phyloP scores from a whole-genome alignment of 2,888 invertebrate genomes.

The Zhuqinia jingwanae region DNA sequence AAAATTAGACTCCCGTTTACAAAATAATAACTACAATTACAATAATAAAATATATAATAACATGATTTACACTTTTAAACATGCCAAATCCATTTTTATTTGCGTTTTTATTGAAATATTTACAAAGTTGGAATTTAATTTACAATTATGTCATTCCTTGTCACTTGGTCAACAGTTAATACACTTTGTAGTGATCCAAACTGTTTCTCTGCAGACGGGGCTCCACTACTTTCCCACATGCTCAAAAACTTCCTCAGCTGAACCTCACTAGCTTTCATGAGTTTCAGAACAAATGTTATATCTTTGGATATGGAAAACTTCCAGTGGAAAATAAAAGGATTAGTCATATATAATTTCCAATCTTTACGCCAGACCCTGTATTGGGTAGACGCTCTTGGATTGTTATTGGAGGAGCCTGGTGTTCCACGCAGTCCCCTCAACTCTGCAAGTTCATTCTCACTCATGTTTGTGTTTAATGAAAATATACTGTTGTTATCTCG shows the following conservation, averaged over 20 bases:
- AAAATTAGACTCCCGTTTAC: too few relatives aligned
- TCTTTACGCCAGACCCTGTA: not conserved
- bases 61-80: too few relatives aligned
- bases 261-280: not conserved
- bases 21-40: too few relatives aligned
- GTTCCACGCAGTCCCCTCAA: not conserved
- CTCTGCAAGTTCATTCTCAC: not conserved
- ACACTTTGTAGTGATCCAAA: conserved; percentile 8
- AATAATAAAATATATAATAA: too few relatives aligned
- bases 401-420: not conserved
- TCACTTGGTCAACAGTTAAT: too few relatives aligned
- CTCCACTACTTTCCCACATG: not conserved
- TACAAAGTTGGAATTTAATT: too few relatives aligned
- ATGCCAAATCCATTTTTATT: too few relatives aligned
- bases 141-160: too few relatives aligned
- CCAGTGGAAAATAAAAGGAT: not conserved
- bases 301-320: not conserved
- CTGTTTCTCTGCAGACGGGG: not conserved
- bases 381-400: too few relatives aligned
- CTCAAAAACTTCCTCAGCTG: not conserved
- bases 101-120: too few relatives aligned
- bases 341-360: conserved; percentile 3
- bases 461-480: not conserved
- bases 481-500: not conserved
- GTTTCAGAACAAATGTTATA: not conserved